These are phyloP conservation scores for Ectemnius lituratus DNA, from an alignment of 2,888 invertebrate genomes.

Conservation along the genomic window DNA sequence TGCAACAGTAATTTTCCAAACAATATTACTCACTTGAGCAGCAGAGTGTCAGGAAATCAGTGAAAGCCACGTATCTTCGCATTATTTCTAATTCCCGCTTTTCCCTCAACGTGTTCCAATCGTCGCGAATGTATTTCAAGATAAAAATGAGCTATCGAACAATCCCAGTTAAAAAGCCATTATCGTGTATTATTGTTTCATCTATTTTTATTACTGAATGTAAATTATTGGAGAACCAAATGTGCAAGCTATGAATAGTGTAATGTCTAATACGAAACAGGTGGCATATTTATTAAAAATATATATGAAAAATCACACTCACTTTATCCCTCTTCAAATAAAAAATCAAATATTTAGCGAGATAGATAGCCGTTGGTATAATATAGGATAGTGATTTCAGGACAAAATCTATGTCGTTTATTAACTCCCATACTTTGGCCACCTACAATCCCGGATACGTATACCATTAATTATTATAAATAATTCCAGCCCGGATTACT, in stretches of 20 bases:
- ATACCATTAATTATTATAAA: too few species aligned
- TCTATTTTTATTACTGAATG: background rate
- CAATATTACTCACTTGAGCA: constrained; percentile 26
- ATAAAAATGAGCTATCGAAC: too few species aligned
- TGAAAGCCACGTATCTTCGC: constrained; percentile 18
- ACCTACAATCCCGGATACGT: background rate
- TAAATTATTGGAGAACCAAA: background rate
- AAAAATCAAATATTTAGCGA: background rate
- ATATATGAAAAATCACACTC: background rate
- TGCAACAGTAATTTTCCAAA: background rate
- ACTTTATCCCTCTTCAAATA: background rate
- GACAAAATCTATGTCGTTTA: background rate
- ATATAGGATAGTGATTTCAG: background rate
- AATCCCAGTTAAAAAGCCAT: too few species aligned
- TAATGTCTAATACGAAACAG: too few species aligned
- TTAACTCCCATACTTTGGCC: background rate
- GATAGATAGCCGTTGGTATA: background rate
- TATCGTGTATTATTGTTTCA: background rate
- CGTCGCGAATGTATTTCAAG: constrained; percentile 17
- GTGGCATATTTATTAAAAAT: too few species aligned
- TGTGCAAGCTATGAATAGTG: too few species aligned
- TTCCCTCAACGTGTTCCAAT: constrained; percentile 22
- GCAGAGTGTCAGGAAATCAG: constrained; percentile 11
- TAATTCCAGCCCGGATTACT: background rate
- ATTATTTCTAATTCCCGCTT: constrained; percentile 30